Conservation (phyloP, 1,140 invertebrate genomes). For the Magallana angulata region DNA sequence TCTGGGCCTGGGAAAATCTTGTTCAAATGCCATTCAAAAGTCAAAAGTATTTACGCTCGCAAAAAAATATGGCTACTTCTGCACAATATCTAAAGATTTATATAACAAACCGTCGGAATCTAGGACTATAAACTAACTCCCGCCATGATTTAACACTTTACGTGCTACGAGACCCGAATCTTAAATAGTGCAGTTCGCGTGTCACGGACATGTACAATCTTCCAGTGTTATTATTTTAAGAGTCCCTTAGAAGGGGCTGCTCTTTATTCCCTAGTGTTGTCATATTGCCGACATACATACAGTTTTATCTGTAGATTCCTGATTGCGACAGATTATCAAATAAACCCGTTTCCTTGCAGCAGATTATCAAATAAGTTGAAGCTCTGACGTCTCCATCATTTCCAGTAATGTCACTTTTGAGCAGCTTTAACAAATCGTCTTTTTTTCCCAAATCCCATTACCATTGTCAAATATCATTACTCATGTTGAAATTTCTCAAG, state of each 20-base stretch:
- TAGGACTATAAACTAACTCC: constrained; percentile 9
- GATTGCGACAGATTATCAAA: neutral
- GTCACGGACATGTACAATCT: neutral
- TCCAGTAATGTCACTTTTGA: neutral
- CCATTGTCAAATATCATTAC: neutral
- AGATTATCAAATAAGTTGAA: neutral
- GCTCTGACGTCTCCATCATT: neutral
- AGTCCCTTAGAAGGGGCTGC: too few relatives aligned
- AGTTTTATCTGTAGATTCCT: neutral
- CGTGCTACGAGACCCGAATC: neutral
- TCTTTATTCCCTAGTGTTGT: too few relatives aligned
- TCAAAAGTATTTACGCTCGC: neutral
- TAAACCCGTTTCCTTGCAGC: neutral
- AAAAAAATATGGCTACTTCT: constrained; percentile 13
- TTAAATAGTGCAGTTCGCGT: neutral
- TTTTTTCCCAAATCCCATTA: neutral
- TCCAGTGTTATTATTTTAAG: too few relatives aligned
- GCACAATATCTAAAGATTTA: constrained; percentile 15
- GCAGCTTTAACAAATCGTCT: neutral
- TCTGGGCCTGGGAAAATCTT: constrained; percentile 4
- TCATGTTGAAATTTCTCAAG: neutral
- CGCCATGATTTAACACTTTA: constrained; percentile 1
- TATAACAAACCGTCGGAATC: neutral
- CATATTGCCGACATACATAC: neutral
- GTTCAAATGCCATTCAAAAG: constrained; percentile 16